Conservation (phyloP, 2,888 invertebrate genomes). For the Rhingia rostrata region DNA sequence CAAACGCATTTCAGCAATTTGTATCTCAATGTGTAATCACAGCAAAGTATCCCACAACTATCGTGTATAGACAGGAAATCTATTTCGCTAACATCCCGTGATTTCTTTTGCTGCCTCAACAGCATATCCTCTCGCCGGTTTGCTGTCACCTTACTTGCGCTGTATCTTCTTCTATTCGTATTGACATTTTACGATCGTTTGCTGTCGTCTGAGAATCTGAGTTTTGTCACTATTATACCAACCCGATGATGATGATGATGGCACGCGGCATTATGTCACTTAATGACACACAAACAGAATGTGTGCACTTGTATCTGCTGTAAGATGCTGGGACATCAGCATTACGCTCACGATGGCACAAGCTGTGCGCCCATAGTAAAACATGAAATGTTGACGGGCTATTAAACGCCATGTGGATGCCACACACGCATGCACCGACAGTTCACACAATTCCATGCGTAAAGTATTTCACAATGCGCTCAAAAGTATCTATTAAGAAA, state of each 20-base stretch:
- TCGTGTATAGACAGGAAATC: conserved; percentile 67
- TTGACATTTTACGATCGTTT: conserved; percentile 73
- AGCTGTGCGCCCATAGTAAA: conserved; percentile 58
- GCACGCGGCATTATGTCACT: conserved; percentile 74
- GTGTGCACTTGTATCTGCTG: background rate
- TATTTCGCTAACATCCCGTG: conserved; percentile 74
- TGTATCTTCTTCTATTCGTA: conserved; percentile 50
- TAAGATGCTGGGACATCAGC: conserved; percentile 24
- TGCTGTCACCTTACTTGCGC: conserved; percentile 45
- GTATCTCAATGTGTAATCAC: conserved; percentile 64
- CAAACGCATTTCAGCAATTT: conserved; percentile 59
- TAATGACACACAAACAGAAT: conserved; percentile 68
- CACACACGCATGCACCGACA: conserved; percentile 62
- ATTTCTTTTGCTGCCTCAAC: conserved; percentile 52
- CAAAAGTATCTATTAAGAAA: conserved; percentile 28
- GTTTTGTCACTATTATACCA: conserved; percentile 63
- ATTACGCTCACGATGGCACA: conserved; percentile 5
- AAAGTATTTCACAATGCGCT: conserved; percentile 44
- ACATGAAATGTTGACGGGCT: conserved; percentile 70
- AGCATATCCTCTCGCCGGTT: conserved; percentile 42
- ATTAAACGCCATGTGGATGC: conserved; percentile 74
- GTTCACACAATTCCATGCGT: conserved; percentile 37
- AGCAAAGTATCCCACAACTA: conserved; percentile 43
- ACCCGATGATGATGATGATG: conserved; percentile 56
- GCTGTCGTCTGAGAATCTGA: conserved; percentile 71